Evolutionary conservation across 1,140 invertebrate genomes (phyloP).

Genomic region (Arctopsyche grandis): DNA sequence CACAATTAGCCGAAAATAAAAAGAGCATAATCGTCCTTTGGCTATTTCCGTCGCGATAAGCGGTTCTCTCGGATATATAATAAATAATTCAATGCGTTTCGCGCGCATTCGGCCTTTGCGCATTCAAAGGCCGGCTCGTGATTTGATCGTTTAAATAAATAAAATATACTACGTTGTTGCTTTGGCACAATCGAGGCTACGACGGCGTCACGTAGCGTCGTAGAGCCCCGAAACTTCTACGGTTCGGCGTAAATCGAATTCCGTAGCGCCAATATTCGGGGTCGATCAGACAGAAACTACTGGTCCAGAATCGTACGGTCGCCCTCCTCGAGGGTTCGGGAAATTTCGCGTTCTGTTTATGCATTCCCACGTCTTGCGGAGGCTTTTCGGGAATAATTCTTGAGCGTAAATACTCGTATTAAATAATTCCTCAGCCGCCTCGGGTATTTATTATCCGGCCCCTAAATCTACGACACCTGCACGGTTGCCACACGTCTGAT

Average conservation of each 20-base stretch:
- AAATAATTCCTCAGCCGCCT: constrained; percentile 30
- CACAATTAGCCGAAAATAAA: too few species aligned
- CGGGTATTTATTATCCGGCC: constrained; percentile 10
- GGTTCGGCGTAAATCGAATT: constrained; percentile 53
- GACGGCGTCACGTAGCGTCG: constrained; percentile 29
- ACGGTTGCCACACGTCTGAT: constrained; percentile 23
- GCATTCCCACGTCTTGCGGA: not conserved
- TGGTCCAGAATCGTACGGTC: not conserved
- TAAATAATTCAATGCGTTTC: not conserved
- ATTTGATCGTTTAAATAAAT: constrained; percentile 33
- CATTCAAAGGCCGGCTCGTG: not conserved
- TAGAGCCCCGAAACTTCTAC: constrained; percentile 48
- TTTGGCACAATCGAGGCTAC: constrained; percentile 31
- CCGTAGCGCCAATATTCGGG: constrained; percentile 49
- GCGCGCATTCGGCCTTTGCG: not conserved
- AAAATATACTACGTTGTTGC: constrained; percentile 39
- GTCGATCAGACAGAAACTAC: not conserved
- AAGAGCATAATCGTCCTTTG: too few species aligned
- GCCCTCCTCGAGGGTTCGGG: not conserved
- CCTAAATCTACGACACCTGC: constrained; percentile 17
- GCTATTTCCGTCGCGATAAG: too few species aligned
- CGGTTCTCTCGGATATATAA: too few species aligned
- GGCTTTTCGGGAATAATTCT: constrained; percentile 20
- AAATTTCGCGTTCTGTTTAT: not conserved
- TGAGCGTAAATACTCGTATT: constrained; percentile 32